Percentiles rank a stretch among this genome's conserved stretches.
phyloP scores from a whole-genome alignment of 2,113 vertebrate genomes.

The Muntiacus muntjak region DNA sequence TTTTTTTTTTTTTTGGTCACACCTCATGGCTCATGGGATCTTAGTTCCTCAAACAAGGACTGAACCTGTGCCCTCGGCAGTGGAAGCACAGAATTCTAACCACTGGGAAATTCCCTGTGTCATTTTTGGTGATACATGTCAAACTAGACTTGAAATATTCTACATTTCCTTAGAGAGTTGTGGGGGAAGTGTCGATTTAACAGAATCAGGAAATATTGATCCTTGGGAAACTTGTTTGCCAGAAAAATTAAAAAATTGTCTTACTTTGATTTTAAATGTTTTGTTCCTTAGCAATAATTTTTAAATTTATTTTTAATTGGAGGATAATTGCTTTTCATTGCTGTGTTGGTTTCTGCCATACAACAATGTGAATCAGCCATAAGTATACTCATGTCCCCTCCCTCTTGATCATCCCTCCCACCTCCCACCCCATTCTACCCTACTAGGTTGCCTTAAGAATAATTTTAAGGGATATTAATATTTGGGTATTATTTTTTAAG shows the following conservation, averaged over 20 bases:
- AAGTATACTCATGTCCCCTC: background rate
- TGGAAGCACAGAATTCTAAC: background rate
- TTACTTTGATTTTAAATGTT: background rate
- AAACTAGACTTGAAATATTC: background rate
- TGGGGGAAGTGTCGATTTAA: background rate
- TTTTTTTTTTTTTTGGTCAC: background rate
- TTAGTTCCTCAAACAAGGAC: background rate
- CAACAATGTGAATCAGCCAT: background rate
- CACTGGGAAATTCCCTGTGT: background rate
- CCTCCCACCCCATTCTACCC: background rate
- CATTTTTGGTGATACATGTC: background rate
- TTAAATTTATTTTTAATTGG: background rate
- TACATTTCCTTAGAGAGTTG: background rate
- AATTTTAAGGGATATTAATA: background rate
- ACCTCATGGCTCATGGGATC: background rate
- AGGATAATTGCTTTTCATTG: background rate
- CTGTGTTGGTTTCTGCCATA: background rate
- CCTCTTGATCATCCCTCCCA: background rate
- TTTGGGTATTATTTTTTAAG: background rate
- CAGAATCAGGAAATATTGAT: background rate
- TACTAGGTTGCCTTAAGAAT: background rate
- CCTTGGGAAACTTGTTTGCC: background rate
- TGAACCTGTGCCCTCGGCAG: background rate
- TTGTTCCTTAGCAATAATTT: constrained; percentile 18
- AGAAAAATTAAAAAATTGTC: constrained; percentile 3